Evolutionary conservation across 2,797 vertebrate species (phyloP).

Genomic region (Aphelocoma californica): DNA sequence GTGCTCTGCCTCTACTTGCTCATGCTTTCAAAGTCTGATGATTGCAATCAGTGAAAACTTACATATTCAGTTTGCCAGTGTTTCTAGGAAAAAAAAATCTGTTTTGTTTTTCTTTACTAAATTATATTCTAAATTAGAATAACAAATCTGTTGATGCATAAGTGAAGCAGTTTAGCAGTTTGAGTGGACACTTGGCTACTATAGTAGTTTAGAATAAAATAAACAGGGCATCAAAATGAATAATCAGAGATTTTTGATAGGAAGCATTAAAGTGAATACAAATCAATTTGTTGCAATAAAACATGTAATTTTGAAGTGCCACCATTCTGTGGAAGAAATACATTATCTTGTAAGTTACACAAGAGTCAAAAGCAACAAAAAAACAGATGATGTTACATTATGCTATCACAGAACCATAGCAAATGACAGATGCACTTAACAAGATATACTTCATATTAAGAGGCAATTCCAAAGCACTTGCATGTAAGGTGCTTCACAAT

Average conservation of each 20-base stretch:
- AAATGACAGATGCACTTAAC: conserved; percentile 59
- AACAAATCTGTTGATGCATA: background rate
- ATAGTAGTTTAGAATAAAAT: background rate
- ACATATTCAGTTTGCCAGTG: background rate
- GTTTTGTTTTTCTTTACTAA: background rate
- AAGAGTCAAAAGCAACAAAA: conserved; percentile 38
- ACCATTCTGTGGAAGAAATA: background rate
- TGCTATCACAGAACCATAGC: background rate
- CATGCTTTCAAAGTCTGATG: background rate
- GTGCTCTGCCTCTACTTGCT: background rate
- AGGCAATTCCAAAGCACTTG: conserved; percentile 64
- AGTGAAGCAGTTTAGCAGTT: background rate
- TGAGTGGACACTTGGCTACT: background rate
- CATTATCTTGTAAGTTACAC: conserved; percentile 16
- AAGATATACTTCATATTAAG: conserved; percentile 64
- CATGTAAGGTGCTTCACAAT: conserved; percentile 63
- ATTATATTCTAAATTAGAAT: background rate
- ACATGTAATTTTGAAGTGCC: background rate
- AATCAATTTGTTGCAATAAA: conserved; percentile 28
- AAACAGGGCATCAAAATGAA: background rate
- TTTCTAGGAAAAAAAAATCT: background rate
- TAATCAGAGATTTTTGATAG: background rate
- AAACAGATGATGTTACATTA: conserved; percentile 9
- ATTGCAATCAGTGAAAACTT: background rate
- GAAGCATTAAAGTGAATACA: background rate